Evolutionary conservation across 2,888 invertebrate genomes (phyloP), one percentile per base, ranked within the genome.

Genomic region (Incurvaria masculella): DNA sequence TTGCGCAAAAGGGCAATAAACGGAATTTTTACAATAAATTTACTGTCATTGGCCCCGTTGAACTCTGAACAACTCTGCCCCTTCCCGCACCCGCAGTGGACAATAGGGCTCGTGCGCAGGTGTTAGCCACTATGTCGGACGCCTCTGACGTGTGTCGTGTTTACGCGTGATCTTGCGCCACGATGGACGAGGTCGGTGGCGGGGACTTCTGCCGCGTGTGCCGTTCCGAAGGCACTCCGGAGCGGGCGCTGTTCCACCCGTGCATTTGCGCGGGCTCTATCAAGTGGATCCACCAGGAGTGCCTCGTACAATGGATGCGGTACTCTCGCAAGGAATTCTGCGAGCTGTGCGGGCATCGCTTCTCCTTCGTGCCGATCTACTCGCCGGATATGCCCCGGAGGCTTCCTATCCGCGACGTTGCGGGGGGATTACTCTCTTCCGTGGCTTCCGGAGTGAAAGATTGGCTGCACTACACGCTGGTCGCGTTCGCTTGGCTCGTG

Each of bases 361-460:
- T 98, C 72, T 94, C 96, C 3, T 99, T 99, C 65, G 96, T 95
- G 63, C 99, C 99, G 21, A 98, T 99, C 59, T 99, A 99, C 73
- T 95, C 97, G n/a, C 95, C 97, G 21, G 98, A 99, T 68, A 99
- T 99, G 99, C 99, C 99, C n/a, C 86, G 97, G 52, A 84, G 97
- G 51, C 78, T 99, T 59, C 99, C 99, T 0, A 79, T 99, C 23
- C 85, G 87, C 55, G 98, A 98, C 69, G 91, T 99, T 8, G 83
- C 95, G 1, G 90, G 91, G 42, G 99, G 99, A 2, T 73, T 97
- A 44, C 79, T 95, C 47, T 86, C 90, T 3, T 97, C 95, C 18
- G 86, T 97, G 23, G 89, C 89, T 2, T 92, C 93, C 41, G 97
- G 97, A 1, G 89, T 97, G 1, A 90, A 94, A 62, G 96, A 94